A percentile compares a stretch with the other conserved stretches of the same genome.
Evolutionary conservation across 2,113 vertebrate species (phyloP).

Genomic region (Meriones unguiculatus): DNA sequence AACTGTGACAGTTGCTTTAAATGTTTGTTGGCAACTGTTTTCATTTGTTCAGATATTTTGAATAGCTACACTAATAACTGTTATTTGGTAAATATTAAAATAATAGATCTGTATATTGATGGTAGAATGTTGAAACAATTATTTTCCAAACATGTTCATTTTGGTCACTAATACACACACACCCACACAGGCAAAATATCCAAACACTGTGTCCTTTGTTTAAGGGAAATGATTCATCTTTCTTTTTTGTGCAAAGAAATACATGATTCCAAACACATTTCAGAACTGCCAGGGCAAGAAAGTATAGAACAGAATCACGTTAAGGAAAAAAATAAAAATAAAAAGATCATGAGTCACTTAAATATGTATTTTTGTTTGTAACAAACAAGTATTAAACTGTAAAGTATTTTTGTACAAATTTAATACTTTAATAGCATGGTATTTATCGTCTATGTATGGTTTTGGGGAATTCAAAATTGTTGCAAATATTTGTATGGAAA

Average conservation of each 20-base stretch:
- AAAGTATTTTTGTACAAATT: slow-evolving; percentile 99
- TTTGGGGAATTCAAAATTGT: slow-evolving; percentile 94
- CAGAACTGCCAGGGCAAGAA: slow-evolving; percentile 94
- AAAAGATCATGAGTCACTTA: slow-evolving; percentile 89
- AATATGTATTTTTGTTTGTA: slow-evolving; percentile 99
- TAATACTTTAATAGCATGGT: slow-evolving; percentile 99
- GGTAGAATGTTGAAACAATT: slow-evolving; percentile 84
- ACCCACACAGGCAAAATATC: slow-evolving; percentile 76
- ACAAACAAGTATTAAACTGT: slow-evolving; percentile 99
- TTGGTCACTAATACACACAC: slow-evolving; percentile 77
- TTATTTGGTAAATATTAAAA: slow-evolving; percentile 86
- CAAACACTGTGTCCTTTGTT: slow-evolving; percentile 82
- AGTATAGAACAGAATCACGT: slow-evolving; percentile 89
- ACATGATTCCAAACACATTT: slow-evolving; percentile 81
- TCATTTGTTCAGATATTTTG: slow-evolving; percentile 86
- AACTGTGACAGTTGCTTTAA: slow-evolving; percentile 89
- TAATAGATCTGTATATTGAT: slow-evolving; percentile 87
- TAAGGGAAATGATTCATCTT: slow-evolving; percentile 82
- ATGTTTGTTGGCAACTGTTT: slow-evolving; percentile 88
- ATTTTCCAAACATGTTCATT: slow-evolving; percentile 83
- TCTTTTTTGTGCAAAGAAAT: slow-evolving; percentile 80
- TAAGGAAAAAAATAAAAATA: slow-evolving; percentile 69
- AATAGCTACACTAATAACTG: slow-evolving; percentile 88
- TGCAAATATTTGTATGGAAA: slow-evolving; percentile 97
- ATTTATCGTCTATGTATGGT: slow-evolving; percentile 98